These are phyloP conservation scores for Homarus gammarus DNA, from an alignment of 2,888 invertebrate species.

Conservation along the genomic window DNA sequence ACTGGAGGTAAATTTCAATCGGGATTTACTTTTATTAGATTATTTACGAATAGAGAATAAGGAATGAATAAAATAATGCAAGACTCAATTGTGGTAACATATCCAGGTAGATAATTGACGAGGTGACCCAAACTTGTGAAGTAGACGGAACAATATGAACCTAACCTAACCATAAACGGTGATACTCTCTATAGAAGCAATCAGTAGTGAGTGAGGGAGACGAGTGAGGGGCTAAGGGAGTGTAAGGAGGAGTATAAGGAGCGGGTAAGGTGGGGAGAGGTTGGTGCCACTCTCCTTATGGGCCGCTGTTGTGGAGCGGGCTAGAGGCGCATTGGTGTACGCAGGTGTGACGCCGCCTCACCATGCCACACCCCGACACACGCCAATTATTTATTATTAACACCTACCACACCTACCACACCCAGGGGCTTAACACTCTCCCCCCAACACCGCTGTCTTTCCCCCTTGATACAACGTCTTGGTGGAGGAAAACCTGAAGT, in stretches of 20 bases:
- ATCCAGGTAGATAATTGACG: not conserved
- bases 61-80: not conserved
- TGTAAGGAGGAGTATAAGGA: conserved; percentile 9
- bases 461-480: too few relatives aligned
- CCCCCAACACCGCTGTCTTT: too few relatives aligned
- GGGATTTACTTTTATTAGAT: not conserved
- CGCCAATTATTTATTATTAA: not conserved
- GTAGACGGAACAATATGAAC: too few relatives aligned
- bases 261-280: not conserved
- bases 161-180: too few relatives aligned
- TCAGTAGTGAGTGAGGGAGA: not conserved
- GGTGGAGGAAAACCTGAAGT: too few relatives aligned
- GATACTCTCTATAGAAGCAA: not conserved
- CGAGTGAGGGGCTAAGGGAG: not conserved
- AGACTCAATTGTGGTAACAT: not conserved
- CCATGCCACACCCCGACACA: not conserved
- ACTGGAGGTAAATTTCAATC: too few relatives aligned
- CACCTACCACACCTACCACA: not conserved
- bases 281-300: conserved; percentile 36
- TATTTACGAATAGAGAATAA: not conserved
- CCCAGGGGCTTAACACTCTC: not conserved
- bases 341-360: conserved; percentile 42
- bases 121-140: too few relatives aligned
- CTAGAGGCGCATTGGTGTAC: conserved; percentile 68
- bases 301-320: conserved; percentile 36